Evolutionary conservation across 2,113 vertebrate species (phyloP), one percentile per base, ranked within the genome.

Genomic region (Lepus timidus): DNA sequence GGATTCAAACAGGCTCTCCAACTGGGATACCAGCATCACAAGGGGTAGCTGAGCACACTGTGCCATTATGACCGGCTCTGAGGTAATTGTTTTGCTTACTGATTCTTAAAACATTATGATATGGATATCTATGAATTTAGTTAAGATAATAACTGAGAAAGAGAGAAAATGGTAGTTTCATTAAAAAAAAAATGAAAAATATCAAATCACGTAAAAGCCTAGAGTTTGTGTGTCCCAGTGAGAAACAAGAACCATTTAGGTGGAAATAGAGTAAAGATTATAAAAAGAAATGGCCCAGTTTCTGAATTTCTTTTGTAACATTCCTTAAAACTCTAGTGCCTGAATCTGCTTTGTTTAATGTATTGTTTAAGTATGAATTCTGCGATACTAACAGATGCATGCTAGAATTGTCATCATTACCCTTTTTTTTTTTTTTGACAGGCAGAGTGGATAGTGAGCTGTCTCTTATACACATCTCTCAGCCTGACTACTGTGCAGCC

Each of bases 81-180:
- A 44, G 44, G 44, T 44, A 44, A 44, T 8, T 7, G 6, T 44
- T 44, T 44, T 44, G 44, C 44, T 44, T 44, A 70, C 1, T 88
- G 31, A 85, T 71, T 82, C 33, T 82, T 90, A 90, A 95, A 82
- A 61, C 52, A 90, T 39, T 90, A 64, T 88, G 61, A 93, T 73
- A 88, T 13, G 49, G 22, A 89, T 87, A 67, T 31, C 51, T 81
- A 68, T 61, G 7, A 93, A 52, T 80, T 79, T 84, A 92, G 52
- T 88, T 17, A 65, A 39, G 51, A 89, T 58, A 84, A 78, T 86
- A 91, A 58, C 33, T 19, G 51, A 22, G 49, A 16, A 31, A 68
- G 13, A 65, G 13, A n/a, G 5, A 27, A 20, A 29, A 85, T 86
- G 9, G 29, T 22, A 58, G 39, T 58, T 91, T 76, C 36, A 68